Evolutionary conservation across 2,888 invertebrate genomes (phyloP).

Genomic region (Nebria salina): DNA sequence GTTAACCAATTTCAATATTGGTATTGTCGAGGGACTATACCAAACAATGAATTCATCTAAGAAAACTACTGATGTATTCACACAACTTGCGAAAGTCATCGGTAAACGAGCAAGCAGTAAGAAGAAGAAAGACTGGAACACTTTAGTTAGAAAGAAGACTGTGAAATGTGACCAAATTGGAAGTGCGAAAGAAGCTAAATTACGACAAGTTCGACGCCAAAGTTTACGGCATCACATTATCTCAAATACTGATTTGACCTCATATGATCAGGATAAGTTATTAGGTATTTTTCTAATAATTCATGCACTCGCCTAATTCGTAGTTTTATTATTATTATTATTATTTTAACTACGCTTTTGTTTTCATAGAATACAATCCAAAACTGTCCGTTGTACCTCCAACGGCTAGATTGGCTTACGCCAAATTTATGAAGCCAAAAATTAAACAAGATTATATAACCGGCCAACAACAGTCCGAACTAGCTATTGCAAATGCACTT

Average conservation of each 20-base stretch:
- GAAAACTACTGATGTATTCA: conserved; percentile 81
- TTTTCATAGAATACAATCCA: conserved; percentile 77
- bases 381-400: conserved; percentile 79
- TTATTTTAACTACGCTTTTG: neutral
- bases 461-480: conserved; percentile 41
- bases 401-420: conserved; percentile 84
- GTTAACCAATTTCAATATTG: conserved; percentile 90
- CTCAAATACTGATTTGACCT: conserved; percentile 70
- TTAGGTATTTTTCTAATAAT: conserved; percentile 65
- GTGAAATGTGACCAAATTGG: conserved; percentile 80
- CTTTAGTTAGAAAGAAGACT: conserved; percentile 78
- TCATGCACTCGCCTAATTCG: too few relatives aligned
- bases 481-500: neutral
- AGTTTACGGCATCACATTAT: conserved; percentile 78
- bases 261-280: conserved; percentile 78
- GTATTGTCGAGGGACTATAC: conserved; percentile 84
- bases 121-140: conserved; percentile 85
- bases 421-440: conserved; percentile 85
- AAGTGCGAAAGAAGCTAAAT: conserved; percentile 73
- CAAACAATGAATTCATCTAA: conserved; percentile 76
- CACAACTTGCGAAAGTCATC: conserved; percentile 84
- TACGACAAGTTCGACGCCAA: conserved; percentile 71
- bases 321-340: neutral
- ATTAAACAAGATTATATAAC: conserved; percentile 68
- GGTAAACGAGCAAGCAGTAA: conserved; percentile 69